These are phyloP conservation scores for Mylabris sibirica DNA, from an alignment of 2,888 invertebrate species.

Conservation along the genomic window DNA sequence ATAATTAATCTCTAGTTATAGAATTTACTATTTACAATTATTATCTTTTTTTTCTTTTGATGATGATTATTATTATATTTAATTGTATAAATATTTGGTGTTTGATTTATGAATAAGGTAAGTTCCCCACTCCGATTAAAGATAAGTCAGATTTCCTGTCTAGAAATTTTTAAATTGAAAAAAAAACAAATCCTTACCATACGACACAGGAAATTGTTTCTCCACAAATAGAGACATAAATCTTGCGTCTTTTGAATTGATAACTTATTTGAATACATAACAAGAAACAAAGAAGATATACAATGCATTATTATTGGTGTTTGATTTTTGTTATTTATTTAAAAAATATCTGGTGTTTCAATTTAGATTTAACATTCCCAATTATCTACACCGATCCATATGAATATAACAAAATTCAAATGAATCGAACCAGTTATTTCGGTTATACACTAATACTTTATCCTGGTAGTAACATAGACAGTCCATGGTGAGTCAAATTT, in stretches of 20 bases:
- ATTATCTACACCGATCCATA: slow-evolving; percentile 49
- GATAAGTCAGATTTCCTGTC: slow-evolving; percentile 16
- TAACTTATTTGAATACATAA: neutral
- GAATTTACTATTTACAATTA: slow-evolving; percentile 9
- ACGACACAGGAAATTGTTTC: slow-evolving; percentile 15
- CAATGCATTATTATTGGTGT: no score
- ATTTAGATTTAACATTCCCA: slow-evolving; percentile 50
- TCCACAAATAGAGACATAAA: neutral
- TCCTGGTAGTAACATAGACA: slow-evolving; percentile 25
- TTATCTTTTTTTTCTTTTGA: neutral
- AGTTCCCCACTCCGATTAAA: neutral
- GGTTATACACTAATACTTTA: slow-evolving; percentile 56
- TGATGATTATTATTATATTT: slow-evolving; percentile 12
- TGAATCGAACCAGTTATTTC: slow-evolving; percentile 50
- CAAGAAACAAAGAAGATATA: neutral
- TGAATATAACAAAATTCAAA: slow-evolving; percentile 10
- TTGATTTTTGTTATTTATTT: neutral
- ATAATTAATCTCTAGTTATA: slow-evolving; percentile 8
- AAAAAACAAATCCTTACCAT: slow-evolving; percentile 3
- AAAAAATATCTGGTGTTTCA: slow-evolving; percentile 39
- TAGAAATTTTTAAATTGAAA: neutral
- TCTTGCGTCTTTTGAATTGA: slow-evolving; percentile 12
- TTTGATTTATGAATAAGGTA: slow-evolving; percentile 17
- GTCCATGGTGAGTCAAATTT: slow-evolving; percentile 47
- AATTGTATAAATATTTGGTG: slow-evolving; percentile 16